phyloP scores from a whole-genome alignment of 2,797 vertebrate genomes.

The Syngnathus acus region DNA sequence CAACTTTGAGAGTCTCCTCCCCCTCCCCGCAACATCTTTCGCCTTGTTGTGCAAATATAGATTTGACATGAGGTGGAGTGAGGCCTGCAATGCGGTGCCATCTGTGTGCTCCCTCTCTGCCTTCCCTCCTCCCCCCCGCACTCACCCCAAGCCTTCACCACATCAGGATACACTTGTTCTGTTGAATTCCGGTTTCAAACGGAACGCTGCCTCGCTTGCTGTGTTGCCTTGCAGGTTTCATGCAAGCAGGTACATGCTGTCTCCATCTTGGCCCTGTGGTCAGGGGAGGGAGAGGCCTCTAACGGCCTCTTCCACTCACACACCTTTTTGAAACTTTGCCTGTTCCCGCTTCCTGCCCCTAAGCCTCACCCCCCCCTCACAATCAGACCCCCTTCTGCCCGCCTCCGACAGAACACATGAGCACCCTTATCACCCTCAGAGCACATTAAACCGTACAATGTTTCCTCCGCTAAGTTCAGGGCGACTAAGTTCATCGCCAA shows the following conservation, averaged over 20 bases:
- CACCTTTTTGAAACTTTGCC: slow-evolving; percentile 47
- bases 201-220: slow-evolving; percentile 76
- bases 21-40: not conserved
- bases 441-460: slow-evolving; percentile 23
- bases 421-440: slow-evolving; percentile 33
- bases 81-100: slow-evolving; percentile 46
- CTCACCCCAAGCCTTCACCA: slow-evolving; percentile 80
- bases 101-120: slow-evolving; percentile 41
- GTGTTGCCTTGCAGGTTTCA: slow-evolving; percentile 81
- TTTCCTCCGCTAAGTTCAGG: not conserved
- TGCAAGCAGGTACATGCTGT: slow-evolving; percentile 71
- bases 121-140: slow-evolving; percentile 46
- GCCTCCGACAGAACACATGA: slow-evolving; percentile 24
- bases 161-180: slow-evolving; percentile 97
- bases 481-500: not conserved
- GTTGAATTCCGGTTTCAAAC: slow-evolving; percentile 94
- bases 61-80: slow-evolving; percentile 42
- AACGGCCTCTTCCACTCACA: slow-evolving; percentile 75
- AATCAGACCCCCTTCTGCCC: not conserved
- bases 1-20: slow-evolving; percentile 5
- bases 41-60: slow-evolving; percentile 28
- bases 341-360: slow-evolving; percentile 46
- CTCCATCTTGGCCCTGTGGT: slow-evolving; percentile 65
- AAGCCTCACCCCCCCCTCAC: not conserved
- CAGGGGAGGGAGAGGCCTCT: slow-evolving; percentile 60